Base-by-base conservation (phyloP, 2,113 vertebrate genomes). In the Percopsis transmontana region DNA sequence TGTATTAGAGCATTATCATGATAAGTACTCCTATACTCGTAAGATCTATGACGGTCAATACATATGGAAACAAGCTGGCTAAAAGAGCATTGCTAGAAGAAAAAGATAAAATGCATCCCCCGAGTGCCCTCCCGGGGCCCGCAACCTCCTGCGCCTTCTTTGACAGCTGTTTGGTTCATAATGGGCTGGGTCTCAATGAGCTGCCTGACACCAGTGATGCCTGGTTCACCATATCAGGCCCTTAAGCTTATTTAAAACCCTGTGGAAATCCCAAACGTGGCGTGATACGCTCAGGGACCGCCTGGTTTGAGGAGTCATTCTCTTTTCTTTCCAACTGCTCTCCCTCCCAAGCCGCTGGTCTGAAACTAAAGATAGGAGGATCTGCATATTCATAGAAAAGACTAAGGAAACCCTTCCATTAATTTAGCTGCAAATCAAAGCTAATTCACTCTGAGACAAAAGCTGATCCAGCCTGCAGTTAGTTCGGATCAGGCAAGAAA, bases 401-500 rank as follows among this genome's bases (percentile, higher is more conserved):
- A 85, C 87, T 83, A 87, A 84, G 79, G 67, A 85, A 81, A 66
- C 68, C 70, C 70, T 61, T 71, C 82, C 64, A 80, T 85, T 85
- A 77, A 89, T 86, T 84, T 87, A 81, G 67, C 59, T 61, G 70
- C 79, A 86, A 86, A 82, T 85, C 64, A 85, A 80, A 84, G 59
- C 72, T 87, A 86, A 88, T 91, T 87, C 89, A 77, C 77, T 85
- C 67, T 16, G 63, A 90, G 84, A 87, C 86, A 87, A 84, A 86
- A 82, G 86, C 77, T 62, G 65, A 75, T 68, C 18, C 40, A 68
- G 73, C 63, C 68, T 21, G 9, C 73, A 83, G 76, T 71, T 39
- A 64, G 58, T 66, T 83, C 67, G 64, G 71, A 75, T 44, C 62
- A 68, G 52, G 68, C 59, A 65, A 72, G 78, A 69, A 65, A 75